Evolutionary conservation across 2,797 vertebrate species (phyloP), one percentile per base, ranked within the genome.

Genomic region (Calcarius lapponicus): DNA sequence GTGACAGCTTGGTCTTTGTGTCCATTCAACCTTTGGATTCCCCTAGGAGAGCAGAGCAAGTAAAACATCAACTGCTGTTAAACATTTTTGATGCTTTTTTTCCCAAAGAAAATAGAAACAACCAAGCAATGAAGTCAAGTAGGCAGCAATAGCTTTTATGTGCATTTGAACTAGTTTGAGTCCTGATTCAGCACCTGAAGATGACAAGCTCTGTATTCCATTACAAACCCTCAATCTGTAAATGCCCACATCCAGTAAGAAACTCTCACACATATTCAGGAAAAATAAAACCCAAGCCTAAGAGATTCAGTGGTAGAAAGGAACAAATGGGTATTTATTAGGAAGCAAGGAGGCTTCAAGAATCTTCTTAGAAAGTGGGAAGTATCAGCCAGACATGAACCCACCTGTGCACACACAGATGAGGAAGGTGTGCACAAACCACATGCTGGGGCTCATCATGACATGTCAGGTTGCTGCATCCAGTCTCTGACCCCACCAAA

Each of bases 191-290:
- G 16, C 11, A 80, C 10, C 57, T 83, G 32, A 54, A 74, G 75
- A 89, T 88, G 61, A 83, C 51, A 62, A 93, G 82, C 89, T 97
- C 94, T 97, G 96, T 96, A 96, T 95, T 50, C 84, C 96, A 97
- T 97, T 96, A 95, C 95, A 91, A 96, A 96, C 85, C 93, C 92
- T 67, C 45, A 32, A 26, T 76, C 19, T 51, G 54, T 80, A 74
- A 85, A 54, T 78, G 89, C 91, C 93, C 91, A 93, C 61, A 86
- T 76, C 51, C 71, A 73, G 16, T 61, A 69, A 56, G 26, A 72
- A 29, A 76, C 20, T 73, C 29, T 62, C 40, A 18, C 20, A 70
- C 4, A 4, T 40, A 53, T 80, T 24, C 53, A 84, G n/a, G 51
- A 82, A 67, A 82, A 81, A 70, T 16, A 40, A 91, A 89, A n/a